Conservation (phyloP, 2,888 invertebrate species). For the Rhimphoctona megacephalus region DNA sequence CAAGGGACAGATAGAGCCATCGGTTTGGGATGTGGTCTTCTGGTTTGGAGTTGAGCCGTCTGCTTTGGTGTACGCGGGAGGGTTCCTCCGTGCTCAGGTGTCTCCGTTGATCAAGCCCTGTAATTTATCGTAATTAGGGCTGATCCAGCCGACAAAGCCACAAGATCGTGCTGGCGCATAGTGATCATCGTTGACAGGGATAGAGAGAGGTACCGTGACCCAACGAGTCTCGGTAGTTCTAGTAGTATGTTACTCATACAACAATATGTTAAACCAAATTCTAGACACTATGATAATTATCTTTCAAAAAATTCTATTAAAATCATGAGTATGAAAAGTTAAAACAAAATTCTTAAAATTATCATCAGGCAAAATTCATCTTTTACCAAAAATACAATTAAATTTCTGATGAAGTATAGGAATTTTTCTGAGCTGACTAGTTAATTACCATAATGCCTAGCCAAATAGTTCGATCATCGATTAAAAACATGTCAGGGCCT, state of each 20-base stretch:
- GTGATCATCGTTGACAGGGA: constrained; percentile 54
- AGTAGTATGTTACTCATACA: constrained; percentile 17
- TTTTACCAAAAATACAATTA: background rate
- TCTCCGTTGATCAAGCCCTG: constrained; percentile 46
- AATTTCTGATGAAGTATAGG: background rate
- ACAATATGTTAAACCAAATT: background rate
- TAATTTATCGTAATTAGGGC: constrained; percentile 69
- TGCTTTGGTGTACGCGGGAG: constrained; percentile 15
- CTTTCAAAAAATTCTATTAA: background rate
- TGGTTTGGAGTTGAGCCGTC: constrained; percentile 37
- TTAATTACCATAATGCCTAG: too few relatives aligned
- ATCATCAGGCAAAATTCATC: background rate
- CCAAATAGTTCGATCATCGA: too few relatives aligned
- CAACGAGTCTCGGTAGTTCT: constrained; percentile 2
- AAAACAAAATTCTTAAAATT: background rate
- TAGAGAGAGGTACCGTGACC: constrained; percentile 23
- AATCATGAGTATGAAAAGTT: background rate
- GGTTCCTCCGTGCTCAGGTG: constrained; percentile 35
- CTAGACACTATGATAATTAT: background rate
- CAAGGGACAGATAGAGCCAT: constrained; percentile 11
- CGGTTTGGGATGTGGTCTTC: constrained; percentile 19
- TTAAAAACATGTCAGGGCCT: too few relatives aligned
- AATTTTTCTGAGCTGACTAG: background rate
- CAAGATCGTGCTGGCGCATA: constrained; percentile 65
- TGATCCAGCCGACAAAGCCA: constrained; percentile 68